These are phyloP conservation scores for Leucosticte australis DNA, from an alignment of 2,113 vertebrate species.

Conservation along the genomic window DNA sequence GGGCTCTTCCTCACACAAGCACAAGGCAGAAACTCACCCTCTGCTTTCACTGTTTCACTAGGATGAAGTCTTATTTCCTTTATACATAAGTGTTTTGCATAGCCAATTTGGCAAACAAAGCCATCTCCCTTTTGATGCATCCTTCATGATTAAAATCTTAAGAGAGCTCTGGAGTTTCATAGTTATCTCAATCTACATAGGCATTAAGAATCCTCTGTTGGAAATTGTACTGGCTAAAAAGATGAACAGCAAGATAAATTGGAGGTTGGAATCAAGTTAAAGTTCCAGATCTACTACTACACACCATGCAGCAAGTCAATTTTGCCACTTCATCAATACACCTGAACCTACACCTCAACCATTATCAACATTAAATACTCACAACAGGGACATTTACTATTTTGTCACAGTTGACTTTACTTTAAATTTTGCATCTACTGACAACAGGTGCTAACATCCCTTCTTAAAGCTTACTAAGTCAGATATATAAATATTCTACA, in stretches of 20 bases:
- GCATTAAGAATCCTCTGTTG: background rate
- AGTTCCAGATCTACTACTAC: background rate
- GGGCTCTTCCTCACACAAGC: background rate
- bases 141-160: background rate
- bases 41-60: background rate
- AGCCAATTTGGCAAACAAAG: slow-evolving; percentile 14
- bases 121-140: background rate
- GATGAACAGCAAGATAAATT: background rate
- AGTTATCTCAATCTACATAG: background rate
- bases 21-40: background rate
- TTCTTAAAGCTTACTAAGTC: background rate
- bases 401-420: background rate
- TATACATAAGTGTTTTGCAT: background rate
- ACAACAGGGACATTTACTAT: fast-evolving
- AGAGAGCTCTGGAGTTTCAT: background rate
- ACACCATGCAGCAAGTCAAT: background rate
- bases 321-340: background rate
- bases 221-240: background rate
- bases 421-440: background rate
- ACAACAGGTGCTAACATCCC: background rate
- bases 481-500: background rate
- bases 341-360: background rate
- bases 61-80: background rate
- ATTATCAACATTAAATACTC: background rate
- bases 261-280: background rate